Evolutionary conservation across 1,140 invertebrate species (phyloP).

Genomic region (Eumeta japonica): DNA sequence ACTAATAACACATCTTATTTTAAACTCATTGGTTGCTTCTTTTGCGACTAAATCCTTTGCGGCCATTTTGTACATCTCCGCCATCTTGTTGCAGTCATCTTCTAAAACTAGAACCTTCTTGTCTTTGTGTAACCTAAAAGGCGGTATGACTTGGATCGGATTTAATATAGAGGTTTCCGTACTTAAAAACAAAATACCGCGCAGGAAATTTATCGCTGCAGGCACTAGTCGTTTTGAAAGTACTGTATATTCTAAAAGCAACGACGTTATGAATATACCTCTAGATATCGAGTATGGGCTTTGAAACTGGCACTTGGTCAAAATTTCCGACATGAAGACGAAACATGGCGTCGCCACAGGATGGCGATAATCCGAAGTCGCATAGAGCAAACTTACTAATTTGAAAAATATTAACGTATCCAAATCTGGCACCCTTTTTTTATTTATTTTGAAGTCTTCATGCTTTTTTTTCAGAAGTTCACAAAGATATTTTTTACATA

Average conservation of each 20-base stretch:
- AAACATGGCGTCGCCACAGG: constrained; percentile 80
- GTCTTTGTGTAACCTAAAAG: constrained; percentile 61
- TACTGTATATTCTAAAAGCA: constrained; percentile 75
- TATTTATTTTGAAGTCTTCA: constrained; percentile 62
- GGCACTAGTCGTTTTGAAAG: constrained; percentile 82
- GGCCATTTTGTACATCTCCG: constrained; percentile 28
- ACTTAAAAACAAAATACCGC: constrained; percentile 65
- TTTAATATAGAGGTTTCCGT: constrained; percentile 53
- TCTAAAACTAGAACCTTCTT: constrained; percentile 60
- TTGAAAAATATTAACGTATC: constrained; percentile 81
- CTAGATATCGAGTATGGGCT: constrained; percentile 67
- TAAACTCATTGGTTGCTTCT: constrained; percentile 62
- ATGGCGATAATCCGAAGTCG: constrained; percentile 87
- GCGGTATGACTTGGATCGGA: constrained; percentile 62
- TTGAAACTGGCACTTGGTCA: constrained; percentile 64
- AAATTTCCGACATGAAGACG: constrained; percentile 80
- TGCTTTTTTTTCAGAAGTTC: constrained; percentile 77
- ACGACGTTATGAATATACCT: constrained; percentile 74
- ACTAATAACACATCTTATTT: constrained; percentile 58
- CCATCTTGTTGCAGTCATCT: constrained; percentile 40
- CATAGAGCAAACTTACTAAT: constrained; percentile 73
- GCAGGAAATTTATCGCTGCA: constrained; percentile 74
- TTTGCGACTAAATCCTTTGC: constrained; percentile 54
- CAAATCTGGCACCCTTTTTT: constrained; percentile 66
- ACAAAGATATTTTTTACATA: constrained; percentile 63